Percentiles rank a stretch among this genome's conserved stretches.
Evolutionary conservation across 1,140 invertebrate genomes (phyloP).

Genomic region (Triops cancriformis): DNA sequence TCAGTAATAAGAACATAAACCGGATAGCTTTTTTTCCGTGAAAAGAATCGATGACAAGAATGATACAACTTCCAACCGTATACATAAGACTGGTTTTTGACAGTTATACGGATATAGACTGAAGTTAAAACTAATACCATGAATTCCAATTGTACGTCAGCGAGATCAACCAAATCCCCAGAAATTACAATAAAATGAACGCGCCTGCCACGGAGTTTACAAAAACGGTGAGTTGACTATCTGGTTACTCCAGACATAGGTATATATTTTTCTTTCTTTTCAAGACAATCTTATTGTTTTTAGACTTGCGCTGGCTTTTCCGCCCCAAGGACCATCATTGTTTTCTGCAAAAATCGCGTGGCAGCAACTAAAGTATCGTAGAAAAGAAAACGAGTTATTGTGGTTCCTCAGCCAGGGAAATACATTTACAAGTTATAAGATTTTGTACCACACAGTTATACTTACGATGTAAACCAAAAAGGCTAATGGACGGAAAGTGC

Average conservation of each 20-base stretch:
- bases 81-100: background rate
- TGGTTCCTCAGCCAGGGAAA: background rate
- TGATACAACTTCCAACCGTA: background rate
- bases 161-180: background rate
- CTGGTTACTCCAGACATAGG: background rate
- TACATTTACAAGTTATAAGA: slow-evolving; percentile 15
- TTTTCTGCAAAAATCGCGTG: slow-evolving; percentile 53
- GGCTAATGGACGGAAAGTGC: slow-evolving; percentile 16
- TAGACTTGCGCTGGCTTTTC: slow-evolving; percentile 56
- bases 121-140: background rate
- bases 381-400: slow-evolving; percentile 18
- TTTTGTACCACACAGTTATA: background rate
- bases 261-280: background rate
- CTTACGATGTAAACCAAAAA: slow-evolving; percentile 12
- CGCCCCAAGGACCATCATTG: slow-evolving; percentile 57
- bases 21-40: background rate
- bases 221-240: background rate
- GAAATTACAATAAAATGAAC: background rate
- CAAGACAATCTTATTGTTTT: slow-evolving; percentile 31
- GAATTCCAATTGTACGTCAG: background rate
- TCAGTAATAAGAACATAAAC: background rate
- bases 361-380: slow-evolving; percentile 45
- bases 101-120: background rate
- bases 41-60: background rate
- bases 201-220: background rate